Evolutionary conservation across 2,888 invertebrate species (phyloP).

Genomic region (Agrypnus murinus): DNA sequence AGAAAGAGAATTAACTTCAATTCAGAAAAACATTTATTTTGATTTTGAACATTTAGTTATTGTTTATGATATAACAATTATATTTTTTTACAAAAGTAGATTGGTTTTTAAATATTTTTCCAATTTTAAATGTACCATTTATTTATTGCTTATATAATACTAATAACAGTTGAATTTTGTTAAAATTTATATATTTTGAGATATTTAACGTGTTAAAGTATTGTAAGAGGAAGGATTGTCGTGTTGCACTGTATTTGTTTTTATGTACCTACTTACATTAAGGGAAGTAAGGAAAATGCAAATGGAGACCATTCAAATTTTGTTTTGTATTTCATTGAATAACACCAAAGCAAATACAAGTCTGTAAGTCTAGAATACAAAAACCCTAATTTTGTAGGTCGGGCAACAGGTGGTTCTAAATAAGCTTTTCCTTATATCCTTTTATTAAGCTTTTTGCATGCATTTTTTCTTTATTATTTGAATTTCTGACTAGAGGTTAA

Average conservation of each 20-base stretch:
- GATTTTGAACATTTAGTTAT: slow-evolving; percentile 34
- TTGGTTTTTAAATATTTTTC: slow-evolving; percentile 19
- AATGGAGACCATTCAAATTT: background rate
- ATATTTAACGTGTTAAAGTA: too few relatives aligned
- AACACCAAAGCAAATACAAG: slow-evolving; percentile 31
- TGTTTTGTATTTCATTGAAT: background rate
- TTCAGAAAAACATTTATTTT: slow-evolving; percentile 39
- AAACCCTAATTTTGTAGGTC: slow-evolving; percentile 34
- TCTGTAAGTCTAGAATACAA: slow-evolving; percentile 32
- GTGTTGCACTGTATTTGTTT: slow-evolving; percentile 2
- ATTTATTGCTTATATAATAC: slow-evolving; percentile 35
- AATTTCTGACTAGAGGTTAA: slow-evolving; percentile 35
- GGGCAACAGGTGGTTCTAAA: slow-evolving; percentile 47
- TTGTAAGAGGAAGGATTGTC: slow-evolving; percentile 19
- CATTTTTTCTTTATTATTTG: slow-evolving; percentile 28
- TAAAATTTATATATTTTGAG: too few relatives aligned
- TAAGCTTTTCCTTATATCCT: slow-evolving; percentile 35
- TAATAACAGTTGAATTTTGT: too few relatives aligned
- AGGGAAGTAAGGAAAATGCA: slow-evolving; percentile 18
- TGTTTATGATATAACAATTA: slow-evolving; percentile 12
- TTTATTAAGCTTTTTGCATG: slow-evolving; percentile 25
- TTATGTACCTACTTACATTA: too few relatives aligned
- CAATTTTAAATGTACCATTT: slow-evolving; percentile 9
- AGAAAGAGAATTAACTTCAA: background rate
- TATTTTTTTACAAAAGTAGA: slow-evolving; percentile 37